Evolutionary conservation across 2,113 vertebrate species (phyloP), one percentile per base, ranked within the genome.

Genomic region (Archilochus colubris): DNA sequence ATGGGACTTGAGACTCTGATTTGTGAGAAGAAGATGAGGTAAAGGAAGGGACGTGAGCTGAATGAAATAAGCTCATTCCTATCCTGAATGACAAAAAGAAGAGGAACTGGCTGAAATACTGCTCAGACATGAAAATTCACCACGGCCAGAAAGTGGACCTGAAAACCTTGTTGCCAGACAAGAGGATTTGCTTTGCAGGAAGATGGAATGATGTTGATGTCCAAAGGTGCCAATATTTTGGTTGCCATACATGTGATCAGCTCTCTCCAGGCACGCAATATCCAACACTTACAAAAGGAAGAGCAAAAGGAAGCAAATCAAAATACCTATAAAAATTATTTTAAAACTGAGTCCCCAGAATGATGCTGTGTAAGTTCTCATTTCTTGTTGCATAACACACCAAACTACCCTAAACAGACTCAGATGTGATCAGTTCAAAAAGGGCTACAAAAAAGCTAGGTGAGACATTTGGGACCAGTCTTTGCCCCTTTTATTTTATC

Each of bases 21-120:
- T 79, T 68, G 66, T 73, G 66, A n/a, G 85, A 88, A 82, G 62
- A 78, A 94, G 89, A 79, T 82, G 19, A 77, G 93, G 55, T 92
- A 79, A 88, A 72, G 54, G 58, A 79, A 73, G 20, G 54, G 73
- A 68, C 0, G 0, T 40, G 88, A 80, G 27, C 46, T 88, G 92
- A 72, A 89, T 87, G 33, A 76, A 84, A 22, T 48, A 48, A 82
- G 30, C 9, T 22, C 30, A 0, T 85, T 91, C 36, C 57, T 92
- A 24, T 55, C 48, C 62, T 59, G 53, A 64, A 36, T 61, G 28
- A 77, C 69, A 72, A 62, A 82, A 82, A 74, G 69, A 83, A 36
- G 3, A 36, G 36, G 28, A 38, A 30, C 51, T 70, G n/a, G 17
- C 70, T 96, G 70, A 87, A 91, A 89, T 61, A 48, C 66, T 82